Evolutionary conservation across 23 tunicate genomes (phyloP).

Genomic region (Trididemnum miniatum): DNA sequence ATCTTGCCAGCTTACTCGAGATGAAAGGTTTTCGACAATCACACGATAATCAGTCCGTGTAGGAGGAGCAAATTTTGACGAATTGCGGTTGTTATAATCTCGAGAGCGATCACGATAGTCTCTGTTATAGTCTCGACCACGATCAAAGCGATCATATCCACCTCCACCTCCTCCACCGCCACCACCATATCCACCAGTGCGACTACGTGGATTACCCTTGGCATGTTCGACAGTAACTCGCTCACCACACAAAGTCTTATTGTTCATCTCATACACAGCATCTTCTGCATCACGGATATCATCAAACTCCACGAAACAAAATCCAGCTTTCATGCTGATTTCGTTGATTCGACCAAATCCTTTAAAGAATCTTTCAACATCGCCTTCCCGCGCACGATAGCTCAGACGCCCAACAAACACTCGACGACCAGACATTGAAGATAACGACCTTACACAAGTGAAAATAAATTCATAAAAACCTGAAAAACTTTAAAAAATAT

Average conservation of each 20-base stretch:
- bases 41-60: constrained; percentile 71
- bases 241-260: constrained; percentile 68
- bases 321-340: constrained; percentile 67
- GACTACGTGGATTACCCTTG: constrained; percentile 25
- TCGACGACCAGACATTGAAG: constrained; percentile 55
- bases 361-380: constrained; percentile 65
- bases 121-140: constrained; percentile 27
- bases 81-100: constrained; percentile 8
- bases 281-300: constrained; percentile 81
- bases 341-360: constrained; percentile 72
- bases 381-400: constrained; percentile 50
- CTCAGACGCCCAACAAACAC: constrained; percentile 66
- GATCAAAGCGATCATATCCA: not conserved
- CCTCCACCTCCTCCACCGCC: constrained; percentile 19
- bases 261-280: constrained; percentile 81
- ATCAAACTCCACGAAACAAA: constrained; percentile 80
- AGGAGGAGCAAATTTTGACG: constrained; percentile 54
- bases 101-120: constrained; percentile 34
- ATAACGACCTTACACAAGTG: too few species aligned
- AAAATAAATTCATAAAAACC: too few species aligned
- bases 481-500: too few species aligned
- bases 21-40: constrained; percentile 66
- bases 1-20: constrained; percentile 84
- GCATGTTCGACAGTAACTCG: constrained; percentile 71
- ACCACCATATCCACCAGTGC: constrained; percentile 33